A percentile compares a stretch with the other conserved stretches of the same genome.
Conservation (phyloP, 2,113 vertebrate genomes). For the Emydura subglobosa region DNA sequence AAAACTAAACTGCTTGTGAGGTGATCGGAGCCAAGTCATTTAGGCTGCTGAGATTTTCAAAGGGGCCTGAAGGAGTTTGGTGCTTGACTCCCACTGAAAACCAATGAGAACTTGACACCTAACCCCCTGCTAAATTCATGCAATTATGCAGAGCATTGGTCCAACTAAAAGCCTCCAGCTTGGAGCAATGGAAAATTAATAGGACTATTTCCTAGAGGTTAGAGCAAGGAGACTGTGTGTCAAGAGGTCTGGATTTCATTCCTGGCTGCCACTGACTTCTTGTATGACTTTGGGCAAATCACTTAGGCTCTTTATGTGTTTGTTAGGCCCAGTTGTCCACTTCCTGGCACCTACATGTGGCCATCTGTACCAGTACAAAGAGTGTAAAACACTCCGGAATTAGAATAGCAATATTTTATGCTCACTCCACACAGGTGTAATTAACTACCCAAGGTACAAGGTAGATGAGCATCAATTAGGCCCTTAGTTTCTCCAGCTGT, state of each 20-base stretch:
- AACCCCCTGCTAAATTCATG: not conserved
- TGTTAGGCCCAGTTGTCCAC: not conserved
- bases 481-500: rapidly evolving
- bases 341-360: not conserved
- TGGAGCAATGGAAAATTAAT: not conserved
- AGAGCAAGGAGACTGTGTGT: not conserved
- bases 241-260: not conserved
- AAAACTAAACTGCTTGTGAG: not conserved
- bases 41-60: slow-evolving; percentile 26
- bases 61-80: not conserved
- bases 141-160: not conserved
- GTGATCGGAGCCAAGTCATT: not conserved
- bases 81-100: slow-evolving; percentile 4
- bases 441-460: not conserved
- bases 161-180: not conserved
- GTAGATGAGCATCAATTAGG: not conserved
- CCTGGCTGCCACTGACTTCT: not conserved
- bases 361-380: not conserved
- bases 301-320: not conserved
- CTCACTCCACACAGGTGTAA: not conserved
- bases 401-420: not conserved
- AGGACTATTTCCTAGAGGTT: rapidly evolving
- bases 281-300: not conserved
- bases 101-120: not conserved
- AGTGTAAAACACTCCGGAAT: not conserved